phyloP scores from a whole-genome alignment of 2,797 vertebrate genomes.

The Psittacula echo region DNA sequence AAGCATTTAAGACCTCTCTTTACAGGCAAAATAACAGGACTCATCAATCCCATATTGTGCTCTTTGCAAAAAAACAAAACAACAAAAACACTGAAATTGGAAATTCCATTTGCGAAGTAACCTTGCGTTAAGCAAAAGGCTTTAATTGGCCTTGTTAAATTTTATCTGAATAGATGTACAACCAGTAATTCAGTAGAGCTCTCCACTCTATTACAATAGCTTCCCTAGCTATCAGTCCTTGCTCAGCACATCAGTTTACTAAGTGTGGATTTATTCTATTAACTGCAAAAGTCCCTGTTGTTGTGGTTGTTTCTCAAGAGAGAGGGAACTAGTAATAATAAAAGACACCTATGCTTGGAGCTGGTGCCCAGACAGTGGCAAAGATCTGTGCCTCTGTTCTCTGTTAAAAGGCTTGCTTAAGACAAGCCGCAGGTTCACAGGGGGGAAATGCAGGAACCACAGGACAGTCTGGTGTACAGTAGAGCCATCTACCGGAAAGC shows the following conservation, averaged over 20 bases:
- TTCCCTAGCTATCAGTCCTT: neutral
- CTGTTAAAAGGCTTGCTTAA: neutral
- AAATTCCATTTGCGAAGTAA: neutral
- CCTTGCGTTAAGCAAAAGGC: neutral
- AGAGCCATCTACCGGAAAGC: slow-evolving; percentile 69
- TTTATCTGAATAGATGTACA: neutral
- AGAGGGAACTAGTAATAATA: neutral
- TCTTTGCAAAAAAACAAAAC: slow-evolving; percentile 1
- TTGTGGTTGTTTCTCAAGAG: neutral
- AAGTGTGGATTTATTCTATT: neutral
- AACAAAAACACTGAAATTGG: neutral
- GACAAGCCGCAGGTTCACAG: rapidly evolving
- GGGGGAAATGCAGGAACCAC: neutral
- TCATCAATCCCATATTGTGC: slow-evolving; percentile 51
- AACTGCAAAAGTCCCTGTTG: neutral
- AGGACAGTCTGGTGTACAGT: slow-evolving; percentile 6
- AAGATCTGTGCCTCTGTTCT: neutral
- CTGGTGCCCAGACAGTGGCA: rapidly evolving
- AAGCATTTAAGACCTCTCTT: slow-evolving; percentile 52
- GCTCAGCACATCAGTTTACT: neutral
- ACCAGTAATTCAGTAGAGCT: neutral
- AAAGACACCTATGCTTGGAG: neutral
- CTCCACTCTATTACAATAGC: neutral
- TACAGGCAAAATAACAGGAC: slow-evolving; percentile 63
- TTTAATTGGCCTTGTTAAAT: neutral